Base-by-base conservation (phyloP, 1,140 invertebrate genomes). In the Onthophagus taurus region DNA sequence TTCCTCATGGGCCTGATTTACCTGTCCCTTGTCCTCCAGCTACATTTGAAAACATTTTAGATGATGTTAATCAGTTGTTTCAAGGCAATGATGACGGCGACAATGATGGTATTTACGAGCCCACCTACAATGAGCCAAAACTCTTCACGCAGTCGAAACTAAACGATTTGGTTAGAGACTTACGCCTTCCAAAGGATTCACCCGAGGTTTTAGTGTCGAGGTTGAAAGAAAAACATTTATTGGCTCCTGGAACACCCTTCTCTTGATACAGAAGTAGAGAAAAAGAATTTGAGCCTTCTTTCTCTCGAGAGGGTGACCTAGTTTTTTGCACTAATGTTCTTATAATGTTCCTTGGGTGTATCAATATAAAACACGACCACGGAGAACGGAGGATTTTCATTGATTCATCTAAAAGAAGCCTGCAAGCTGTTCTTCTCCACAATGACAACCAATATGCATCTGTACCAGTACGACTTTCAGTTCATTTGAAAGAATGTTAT, bases 361-460 rank as follows among this genome's bases (percentile, higher is more conserved):
- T 44, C 19, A 44, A 17, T 6, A 16, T 6, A 24, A 13, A 17
- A 29, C 38, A 49, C 20, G 12, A 43, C 7, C 8, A 30, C 29
- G 26, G 20, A 33, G 43, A 49, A 13, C 49, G 50, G 50, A 13
- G 47, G 11, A 20, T 51, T 26, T 47, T 51, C 26, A 48, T 51
- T 44, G 54, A 64, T 45, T 46, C 38, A 19, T 56, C 54, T 6
- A 44, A 41, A 30, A 52, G 34, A 37, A 62, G 60, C 31, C 53
- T 66, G 9, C 63, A 67, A 50, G 55, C 47, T 16, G 59, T 61
- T 1, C 42, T 67, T 13, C 44, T 64, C 4, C 57, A 65, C 29
- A 64, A 65, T 43, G 54, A 60, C 21, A 63, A 67, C 41, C 39
- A 45, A 31, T 55, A 49, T 39, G 45, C 57, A 14, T 62, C 60